Base-by-base conservation (phyloP, 2,888 invertebrate species). In the Trichogramma evanescens region DNA sequence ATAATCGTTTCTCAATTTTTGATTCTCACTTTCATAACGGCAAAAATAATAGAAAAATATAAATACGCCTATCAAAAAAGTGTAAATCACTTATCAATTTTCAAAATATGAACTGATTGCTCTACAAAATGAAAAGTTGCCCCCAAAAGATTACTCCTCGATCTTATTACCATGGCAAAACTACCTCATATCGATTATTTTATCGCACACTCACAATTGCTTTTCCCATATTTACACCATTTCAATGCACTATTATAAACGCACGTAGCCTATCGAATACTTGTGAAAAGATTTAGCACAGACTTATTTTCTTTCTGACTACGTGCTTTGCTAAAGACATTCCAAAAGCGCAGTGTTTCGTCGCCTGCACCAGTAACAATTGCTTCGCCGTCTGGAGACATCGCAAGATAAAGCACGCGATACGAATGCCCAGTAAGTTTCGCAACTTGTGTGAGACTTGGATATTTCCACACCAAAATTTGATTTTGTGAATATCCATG, bases 401-500 rank as follows among this genome's bases (percentile, higher is more conserved):
- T 86, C 0, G 98, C 97, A 70, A 98, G 80, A 79, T 98, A 98
- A 0, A 99, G 82, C 4, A 99, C 98, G 67, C 98, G 83, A 78
- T 93, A 95, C 40, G 95, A 94, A 77, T 98, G 98, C 0, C 98
- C 98, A 0, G 96, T 96, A 65, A 98, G 81, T 77, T 97, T 97
- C 50, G 97, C 97, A 64, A 98, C 95, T 81, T 95, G 96, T 38
- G 94, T 93, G 65, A 99, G 82, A 63, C 94, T 93, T 0, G 98
- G 98, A 79, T 98, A 99, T 75, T 98, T 97, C 98, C 98, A 99
- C 4, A 99, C 95, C 45, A 98, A 82, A 67, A 99, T 97, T 81
- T 98, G 98, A 80, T 98, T 97, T 80, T 97, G 97, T 26, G 96
- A 96, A 79, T 98, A 98, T 9, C 98, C 98, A 78, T 98, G 98